These are phyloP conservation scores for Cotesia vestalis DNA, from an alignment of 1,140 invertebrate genomes.

Conservation along the genomic window DNA sequence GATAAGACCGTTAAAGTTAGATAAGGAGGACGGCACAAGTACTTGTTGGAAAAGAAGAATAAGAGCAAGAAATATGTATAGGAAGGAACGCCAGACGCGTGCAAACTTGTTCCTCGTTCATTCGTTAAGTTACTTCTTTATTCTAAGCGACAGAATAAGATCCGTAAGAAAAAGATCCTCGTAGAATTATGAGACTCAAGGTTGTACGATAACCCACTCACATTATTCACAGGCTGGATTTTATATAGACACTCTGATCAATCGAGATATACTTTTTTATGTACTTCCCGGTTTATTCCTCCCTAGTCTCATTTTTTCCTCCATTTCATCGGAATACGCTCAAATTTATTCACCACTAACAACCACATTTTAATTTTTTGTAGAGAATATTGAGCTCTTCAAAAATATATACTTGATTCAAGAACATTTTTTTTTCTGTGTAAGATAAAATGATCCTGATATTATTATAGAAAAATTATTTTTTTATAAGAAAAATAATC, in stretches of 20 bases:
- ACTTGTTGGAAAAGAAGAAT: constrained; percentile 26
- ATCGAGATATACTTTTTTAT: constrained; percentile 10
- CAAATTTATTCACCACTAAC: too few relatives aligned
- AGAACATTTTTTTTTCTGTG: too few relatives aligned
- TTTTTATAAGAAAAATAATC: too few relatives aligned
- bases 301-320: too few relatives aligned
- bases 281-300: too few relatives aligned
- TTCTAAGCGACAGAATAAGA: constrained; percentile 21
- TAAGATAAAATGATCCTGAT: too few relatives aligned
- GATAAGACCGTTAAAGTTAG: constrained; percentile 48
- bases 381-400: too few relatives aligned
- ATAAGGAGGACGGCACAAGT: too few relatives aligned
- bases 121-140: constrained; percentile 44
- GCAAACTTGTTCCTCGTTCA: constrained; percentile 62
- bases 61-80: constrained; percentile 37
- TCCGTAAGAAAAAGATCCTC: constrained; percentile 19
- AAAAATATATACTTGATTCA: too few relatives aligned
- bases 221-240: constrained; percentile 57
- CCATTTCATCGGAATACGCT: too few relatives aligned
- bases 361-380: too few relatives aligned
- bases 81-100: constrained; percentile 37
- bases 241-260: background rate
- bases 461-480: too few relatives aligned
- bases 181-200: constrained; percentile 58
- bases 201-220: constrained; percentile 61